Evolutionary conservation across 2,888 invertebrate genomes (phyloP).

Genomic region (Aquatica leii): DNA sequence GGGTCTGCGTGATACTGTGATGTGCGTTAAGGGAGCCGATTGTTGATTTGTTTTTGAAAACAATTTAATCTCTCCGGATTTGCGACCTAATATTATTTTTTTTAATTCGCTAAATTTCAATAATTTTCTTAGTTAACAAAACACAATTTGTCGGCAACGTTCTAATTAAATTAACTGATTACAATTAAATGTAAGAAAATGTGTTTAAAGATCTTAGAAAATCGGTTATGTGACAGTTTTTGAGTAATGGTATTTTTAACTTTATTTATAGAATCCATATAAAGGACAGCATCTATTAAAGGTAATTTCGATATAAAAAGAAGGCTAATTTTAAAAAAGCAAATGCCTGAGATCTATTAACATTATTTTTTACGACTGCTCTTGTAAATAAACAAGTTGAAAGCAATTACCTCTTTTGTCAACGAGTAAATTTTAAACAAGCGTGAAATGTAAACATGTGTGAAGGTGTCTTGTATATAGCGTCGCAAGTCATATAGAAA

Average conservation of each 20-base stretch:
- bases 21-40: constrained; percentile 32
- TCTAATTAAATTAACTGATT: too few relatives aligned
- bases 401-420: constrained; percentile 62
- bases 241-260: too few relatives aligned
- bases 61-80: constrained; percentile 4
- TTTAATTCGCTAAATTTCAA: too few relatives aligned
- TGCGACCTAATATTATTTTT: too few relatives aligned
- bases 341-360: constrained; percentile 32
- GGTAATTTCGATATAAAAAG: too few relatives aligned
- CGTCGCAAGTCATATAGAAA: constrained; percentile 61
- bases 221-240: too few relatives aligned
- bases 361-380: constrained; percentile 37
- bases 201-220: too few relatives aligned
- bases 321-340: constrained; percentile 31
- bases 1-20: constrained; percentile 33
- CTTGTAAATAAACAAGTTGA: constrained; percentile 48
- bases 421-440: constrained; percentile 60
- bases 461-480: constrained; percentile 48
- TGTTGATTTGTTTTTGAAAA: constrained; percentile 27
- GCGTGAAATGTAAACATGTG: constrained; percentile 56
- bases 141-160: too few relatives aligned
- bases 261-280: too few relatives aligned
- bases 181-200: too few relatives aligned
- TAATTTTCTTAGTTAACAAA: too few relatives aligned
- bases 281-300: background rate